Conservation (phyloP, 2,888 invertebrate species). For the Andrena marginata region DNA sequence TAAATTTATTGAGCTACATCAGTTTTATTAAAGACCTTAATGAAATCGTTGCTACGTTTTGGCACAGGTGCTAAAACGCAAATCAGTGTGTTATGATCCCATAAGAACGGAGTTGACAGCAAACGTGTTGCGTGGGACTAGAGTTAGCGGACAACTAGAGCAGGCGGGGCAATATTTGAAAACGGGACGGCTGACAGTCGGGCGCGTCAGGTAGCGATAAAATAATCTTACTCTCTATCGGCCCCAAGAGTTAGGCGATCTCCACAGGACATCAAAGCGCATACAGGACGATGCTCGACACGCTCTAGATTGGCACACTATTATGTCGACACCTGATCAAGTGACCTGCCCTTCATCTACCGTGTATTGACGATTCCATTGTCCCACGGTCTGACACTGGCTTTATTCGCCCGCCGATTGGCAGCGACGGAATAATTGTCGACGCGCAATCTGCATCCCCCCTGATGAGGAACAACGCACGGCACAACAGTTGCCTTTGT, state of each 20-base stretch:
- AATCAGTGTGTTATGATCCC: no score
- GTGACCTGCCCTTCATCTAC: conserved; percentile 19
- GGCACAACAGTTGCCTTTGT: conserved; percentile 18
- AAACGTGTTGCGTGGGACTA: no score
- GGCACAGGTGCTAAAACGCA: no score
- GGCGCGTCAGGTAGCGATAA: neutral
- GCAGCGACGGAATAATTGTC: conserved; percentile 59
- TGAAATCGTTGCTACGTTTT: no score
- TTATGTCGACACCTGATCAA: conserved; percentile 54
- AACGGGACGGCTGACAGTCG: no score
- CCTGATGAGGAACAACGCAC: conserved; percentile 15
- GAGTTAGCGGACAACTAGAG: no score
- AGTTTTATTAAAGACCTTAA: no score
- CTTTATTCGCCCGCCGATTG: conserved; percentile 51
- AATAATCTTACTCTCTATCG: neutral
- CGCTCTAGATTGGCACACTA: conserved; percentile 28
- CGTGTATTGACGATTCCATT: conserved; percentile 54
- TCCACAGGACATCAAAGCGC: conserved; percentile 7
- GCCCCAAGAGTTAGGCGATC: neutral
- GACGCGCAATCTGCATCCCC: conserved; percentile 26
- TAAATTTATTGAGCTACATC: no score
- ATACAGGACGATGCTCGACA: conserved; percentile 23
- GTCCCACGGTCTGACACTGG: conserved; percentile 40
- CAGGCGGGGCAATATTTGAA: no score
- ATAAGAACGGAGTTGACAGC: no score